Base-by-base conservation (phyloP, 1,140 invertebrate species). In the Drosophila eugracilis region DNA sequence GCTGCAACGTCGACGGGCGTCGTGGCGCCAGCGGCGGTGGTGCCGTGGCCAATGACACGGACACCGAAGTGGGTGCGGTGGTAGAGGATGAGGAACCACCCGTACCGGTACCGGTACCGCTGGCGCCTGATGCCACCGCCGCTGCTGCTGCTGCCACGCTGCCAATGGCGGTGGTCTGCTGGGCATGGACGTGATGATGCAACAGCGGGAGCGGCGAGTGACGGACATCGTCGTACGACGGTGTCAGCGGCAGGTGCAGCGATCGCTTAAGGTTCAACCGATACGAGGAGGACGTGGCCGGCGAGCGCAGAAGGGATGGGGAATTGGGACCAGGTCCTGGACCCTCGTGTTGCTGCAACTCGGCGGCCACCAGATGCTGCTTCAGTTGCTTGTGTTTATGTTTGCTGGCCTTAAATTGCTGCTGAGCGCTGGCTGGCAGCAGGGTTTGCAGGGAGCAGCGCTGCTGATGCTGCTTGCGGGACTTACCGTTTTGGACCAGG, bases 401-500 rank as follows among this genome's bases (percentile, higher is more conserved):
- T 14, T 59, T 59, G 59, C 80, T 83, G 52, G 79, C 78, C 72
- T 88, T 89, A 47, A 89, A 83, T 59, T 88, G 84, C 41, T 89
- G 84, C 78, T 88, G 85, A 44, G 85, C 85, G 36, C 79, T 90
- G 60, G 88, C 75, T 21, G 86, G 86, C 72, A 90, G 73, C 69
- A 90, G 69, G 24, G 88, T 91, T 72, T 91, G 88, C 52, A 91
- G 73, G 58, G 90, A 91, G 81, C 88, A 90, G 54, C 79, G 84
- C 59, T 91, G 89, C 44, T 89, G 81, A 57, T 90, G 89, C 76
- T 86, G 81, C 32, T 85, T 65, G 52, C 79, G 90, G 36, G 80
- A 85, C 91, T 92, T 92, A 92, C 91, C 91, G 60, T 91, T 92
- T 63, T 92, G 90, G 50, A 92, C 77, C 69, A 91, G 88, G 53